Evolutionary conservation across 2,888 invertebrate genomes (phyloP).

Genomic region (Caenorhabditis uteleia): DNA sequence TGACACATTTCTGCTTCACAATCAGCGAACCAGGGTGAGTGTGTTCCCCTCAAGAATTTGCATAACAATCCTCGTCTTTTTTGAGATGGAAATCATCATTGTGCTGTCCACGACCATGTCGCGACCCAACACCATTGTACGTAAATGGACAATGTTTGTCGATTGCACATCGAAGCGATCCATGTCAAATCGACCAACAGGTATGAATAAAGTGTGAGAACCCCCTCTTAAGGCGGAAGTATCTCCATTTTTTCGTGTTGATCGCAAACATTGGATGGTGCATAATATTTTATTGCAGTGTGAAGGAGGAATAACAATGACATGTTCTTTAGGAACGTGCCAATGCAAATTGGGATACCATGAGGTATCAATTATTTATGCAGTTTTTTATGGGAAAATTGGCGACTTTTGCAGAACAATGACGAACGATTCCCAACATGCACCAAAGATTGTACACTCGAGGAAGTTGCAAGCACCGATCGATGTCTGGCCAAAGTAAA

Average conservation of each 20-base stretch:
- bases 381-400: too few species aligned
- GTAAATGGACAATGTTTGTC: constrained; percentile 67
- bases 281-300: too few species aligned
- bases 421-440: constrained; percentile 68
- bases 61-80: background rate
- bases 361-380: too few species aligned
- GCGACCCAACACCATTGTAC: constrained; percentile 69
- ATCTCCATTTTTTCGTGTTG: background rate
- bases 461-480: constrained; percentile 46
- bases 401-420: constrained; percentile 60
- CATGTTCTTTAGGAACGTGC: constrained; percentile 60
- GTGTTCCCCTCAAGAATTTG: background rate
- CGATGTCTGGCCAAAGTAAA: constrained; percentile 38
- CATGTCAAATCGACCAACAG: constrained; percentile 68
- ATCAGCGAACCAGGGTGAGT: constrained; percentile 53
- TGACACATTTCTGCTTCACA: constrained; percentile 69
- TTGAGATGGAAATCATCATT: constrained; percentile 64
- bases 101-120: constrained; percentile 69
- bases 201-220: constrained; percentile 22
- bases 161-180: constrained; percentile 68
- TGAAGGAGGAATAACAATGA: constrained; percentile 69
- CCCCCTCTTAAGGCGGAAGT: background rate
- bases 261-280: background rate
- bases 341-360: constrained; percentile 64
- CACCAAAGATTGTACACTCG: constrained; percentile 55